phyloP scores from a whole-genome alignment of 2,797 vertebrate species.

The Cuniculus paca region DNA sequence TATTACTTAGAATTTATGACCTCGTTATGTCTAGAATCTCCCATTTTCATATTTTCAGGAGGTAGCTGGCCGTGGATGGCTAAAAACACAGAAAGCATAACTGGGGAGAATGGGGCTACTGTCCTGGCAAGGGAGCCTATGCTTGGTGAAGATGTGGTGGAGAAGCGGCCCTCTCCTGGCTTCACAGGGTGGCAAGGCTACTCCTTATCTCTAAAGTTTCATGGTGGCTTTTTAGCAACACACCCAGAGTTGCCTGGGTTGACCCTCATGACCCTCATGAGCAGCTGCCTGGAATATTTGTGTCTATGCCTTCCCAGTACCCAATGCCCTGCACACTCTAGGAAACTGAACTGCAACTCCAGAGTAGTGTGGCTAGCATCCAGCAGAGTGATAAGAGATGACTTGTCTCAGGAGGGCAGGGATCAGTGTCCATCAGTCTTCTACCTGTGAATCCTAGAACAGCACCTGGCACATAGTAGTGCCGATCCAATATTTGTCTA shows the following conservation, averaged over 20 bases:
- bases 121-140: neutral
- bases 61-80: neutral
- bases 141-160: neutral
- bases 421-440: neutral
- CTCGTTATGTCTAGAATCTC: neutral
- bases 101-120: neutral
- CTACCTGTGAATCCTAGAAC: neutral
- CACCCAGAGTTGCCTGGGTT: neutral
- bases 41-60: neutral
- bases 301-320: neutral
- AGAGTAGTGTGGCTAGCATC: neutral
- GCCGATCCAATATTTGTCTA: neutral
- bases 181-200: neutral
- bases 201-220: neutral
- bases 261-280: neutral
- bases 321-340: neutral
- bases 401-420: neutral
- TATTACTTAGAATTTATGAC: neutral
- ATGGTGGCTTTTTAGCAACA: neutral
- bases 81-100: neutral
- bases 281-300: neutral
- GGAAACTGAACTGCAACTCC: neutral
- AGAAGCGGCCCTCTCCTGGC: neutral
- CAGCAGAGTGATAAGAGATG: neutral
- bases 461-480: neutral